Conservation (phyloP, 2,113 vertebrate genomes). For the Muntiacus muntjak region DNA sequence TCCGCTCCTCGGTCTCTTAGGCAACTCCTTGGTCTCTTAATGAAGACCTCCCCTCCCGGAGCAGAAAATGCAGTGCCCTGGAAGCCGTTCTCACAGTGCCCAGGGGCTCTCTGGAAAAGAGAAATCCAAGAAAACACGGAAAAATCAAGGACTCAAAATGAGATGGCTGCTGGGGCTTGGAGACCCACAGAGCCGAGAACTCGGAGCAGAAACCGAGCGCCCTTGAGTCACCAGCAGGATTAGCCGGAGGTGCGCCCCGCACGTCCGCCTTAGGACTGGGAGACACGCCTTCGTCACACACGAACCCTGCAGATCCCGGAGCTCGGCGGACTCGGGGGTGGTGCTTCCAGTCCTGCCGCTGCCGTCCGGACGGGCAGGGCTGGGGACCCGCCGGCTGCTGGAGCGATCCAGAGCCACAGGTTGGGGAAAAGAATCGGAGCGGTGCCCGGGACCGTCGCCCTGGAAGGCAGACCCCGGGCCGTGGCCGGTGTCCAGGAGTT, state of each 20-base stretch:
- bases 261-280: slow-evolving; percentile 56
- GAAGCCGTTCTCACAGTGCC: background rate
- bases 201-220: background rate
- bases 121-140: background rate
- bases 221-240: slow-evolving; percentile 63
- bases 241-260: slow-evolving; percentile 59
- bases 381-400: background rate
- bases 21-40: too few species aligned
- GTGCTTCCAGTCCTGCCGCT: slow-evolving; percentile 39
- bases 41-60: fast-evolving
- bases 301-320: slow-evolving; percentile 34
- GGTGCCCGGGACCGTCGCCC: background rate
- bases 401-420: slow-evolving; percentile 19
- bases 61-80: fast-evolving
- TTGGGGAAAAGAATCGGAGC: background rate
- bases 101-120: background rate
- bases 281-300: slow-evolving; percentile 73
- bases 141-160: background rate
- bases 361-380: background rate
- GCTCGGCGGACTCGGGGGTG: slow-evolving; percentile 48
- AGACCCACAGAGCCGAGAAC: background rate
- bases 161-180: background rate
- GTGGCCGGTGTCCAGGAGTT: background rate
- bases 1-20: background rate
- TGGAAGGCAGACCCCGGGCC: background rate